A percentile compares a stretch with the other conserved stretches of the same genome.
Conservation (phyloP, 1,140 invertebrate species). For the Lethrus apterus region DNA sequence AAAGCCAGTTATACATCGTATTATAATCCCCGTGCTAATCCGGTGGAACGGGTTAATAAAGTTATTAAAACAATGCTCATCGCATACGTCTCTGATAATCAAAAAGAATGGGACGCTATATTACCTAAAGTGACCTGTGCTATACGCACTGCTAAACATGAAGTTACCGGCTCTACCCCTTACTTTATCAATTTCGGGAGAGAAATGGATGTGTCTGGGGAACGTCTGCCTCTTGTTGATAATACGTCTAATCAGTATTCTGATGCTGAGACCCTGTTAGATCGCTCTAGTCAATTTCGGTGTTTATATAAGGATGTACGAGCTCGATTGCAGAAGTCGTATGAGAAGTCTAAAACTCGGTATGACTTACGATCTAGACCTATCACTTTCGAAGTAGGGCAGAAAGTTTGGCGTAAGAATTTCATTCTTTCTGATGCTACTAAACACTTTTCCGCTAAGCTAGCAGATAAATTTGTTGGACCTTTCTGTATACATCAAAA, state of each 20-base stretch:
- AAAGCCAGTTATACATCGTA: too few species aligned
- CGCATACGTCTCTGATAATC: constrained; percentile 33
- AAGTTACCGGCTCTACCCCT: background rate
- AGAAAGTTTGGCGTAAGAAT: constrained; percentile 2
- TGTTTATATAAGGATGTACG: constrained; percentile 1
- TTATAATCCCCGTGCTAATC: constrained; percentile 40
- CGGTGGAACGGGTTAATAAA: constrained; percentile 36
- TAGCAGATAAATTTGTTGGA: constrained; percentile 5
- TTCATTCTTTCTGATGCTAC: background rate
- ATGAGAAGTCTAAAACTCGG: background rate
- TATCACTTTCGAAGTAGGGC: background rate
- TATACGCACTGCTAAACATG: constrained; percentile 20
- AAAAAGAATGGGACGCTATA: constrained; percentile 35
- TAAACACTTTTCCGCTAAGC: background rate
- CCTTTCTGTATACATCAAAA: background rate
- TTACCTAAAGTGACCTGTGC: constrained; percentile 35
- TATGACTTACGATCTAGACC: constrained; percentile 1
- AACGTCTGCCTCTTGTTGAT: too few species aligned
- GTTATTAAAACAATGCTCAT: constrained; percentile 33
- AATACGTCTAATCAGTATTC: too few species aligned
- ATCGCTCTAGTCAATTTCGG: too few species aligned
- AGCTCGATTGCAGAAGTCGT: background rate
- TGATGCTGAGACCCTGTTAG: too few species aligned
- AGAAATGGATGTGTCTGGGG: too few species aligned
- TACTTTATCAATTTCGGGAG: constrained; percentile 13